Base-by-base conservation (phyloP, 2,113 vertebrate species). In the Eretmochelys imbricata region DNA sequence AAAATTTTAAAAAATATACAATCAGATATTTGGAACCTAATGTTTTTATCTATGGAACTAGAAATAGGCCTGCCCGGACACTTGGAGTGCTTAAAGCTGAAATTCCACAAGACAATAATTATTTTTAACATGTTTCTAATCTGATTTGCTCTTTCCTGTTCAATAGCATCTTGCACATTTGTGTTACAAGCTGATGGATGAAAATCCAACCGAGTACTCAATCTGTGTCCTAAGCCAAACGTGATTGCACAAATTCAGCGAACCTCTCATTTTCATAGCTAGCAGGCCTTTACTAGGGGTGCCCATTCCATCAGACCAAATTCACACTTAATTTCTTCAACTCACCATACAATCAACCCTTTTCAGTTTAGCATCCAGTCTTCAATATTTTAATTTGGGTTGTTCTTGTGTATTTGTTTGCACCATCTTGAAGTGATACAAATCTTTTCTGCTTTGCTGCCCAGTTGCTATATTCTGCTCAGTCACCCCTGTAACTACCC, bases 271-370 rank as follows among this genome's bases (percentile, higher is more conserved):
- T 85, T 90, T 31, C 1, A 1, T 31, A 75, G 17, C 80, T 14
- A 80, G 4, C 1, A 79, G 53, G 53, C 0, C 80, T 55, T 87
- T 87, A 42, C 54, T 50, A 75, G 78, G 91, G 62, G 1, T 6
- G 46, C 0, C 0, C 38, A 8, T 50, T 83, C 5, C 57, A 0
- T n/a, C 69, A 0, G 92, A 80, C 11, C 81, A 46, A 4, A 35
- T 12, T 75, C 82, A 83, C 1, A 62, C 4, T 78, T 72, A 0
- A 69, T 51, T 55, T 79, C 80, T 55, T 80, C 8, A 38, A 31
- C 27, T 62, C 27, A 62, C 12, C 10, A 31, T 62, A 62, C 24
- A 1, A 62, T 62, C 57, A 29, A 55, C 53, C 85, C 29, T 46
- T 42, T 93, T 86, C 13, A 10, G 8, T 76, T 92, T 49, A 55